Conservation (phyloP, 2,888 invertebrate genomes). For the Apantesis nais region DNA sequence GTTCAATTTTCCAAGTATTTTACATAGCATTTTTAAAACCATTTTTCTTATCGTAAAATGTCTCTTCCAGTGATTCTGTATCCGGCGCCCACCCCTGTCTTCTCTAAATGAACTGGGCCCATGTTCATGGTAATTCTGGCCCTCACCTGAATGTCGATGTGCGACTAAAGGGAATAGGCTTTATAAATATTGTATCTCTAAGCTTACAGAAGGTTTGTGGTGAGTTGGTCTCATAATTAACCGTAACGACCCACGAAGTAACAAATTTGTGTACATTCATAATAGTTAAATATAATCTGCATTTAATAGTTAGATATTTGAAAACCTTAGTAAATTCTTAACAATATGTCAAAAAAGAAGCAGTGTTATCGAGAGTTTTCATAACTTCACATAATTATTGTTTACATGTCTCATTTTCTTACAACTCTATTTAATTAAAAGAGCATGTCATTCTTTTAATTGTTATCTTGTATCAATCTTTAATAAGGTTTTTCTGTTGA, state of each 20-base stretch:
- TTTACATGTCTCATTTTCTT: no score
- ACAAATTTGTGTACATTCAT: not conserved
- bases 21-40: no score
- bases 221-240: constrained; percentile 31
- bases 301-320: not conserved
- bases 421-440: not conserved
- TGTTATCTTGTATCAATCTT: no score
- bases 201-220: constrained; percentile 38
- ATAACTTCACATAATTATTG: no score
- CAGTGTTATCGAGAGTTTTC: no score
- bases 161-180: constrained; percentile 59
- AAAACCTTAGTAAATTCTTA: no score
- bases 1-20: no score
- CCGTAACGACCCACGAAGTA: not conserved
- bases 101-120: constrained; percentile 71
- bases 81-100: constrained; percentile 52
- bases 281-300: not conserved
- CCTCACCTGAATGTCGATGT: constrained; percentile 73
- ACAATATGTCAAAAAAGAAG: no score
- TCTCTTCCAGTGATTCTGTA: constrained; percentile 46
- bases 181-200: constrained; percentile 68
- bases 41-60: not conserved
- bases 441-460: no score
- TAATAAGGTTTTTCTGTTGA: no score
- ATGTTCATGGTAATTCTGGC: constrained; percentile 78